Evolutionary conservation across 2,797 vertebrate genomes (phyloP), one percentile per base, ranked within the genome.

Genomic region (Sebastes paucispinis): DNA sequence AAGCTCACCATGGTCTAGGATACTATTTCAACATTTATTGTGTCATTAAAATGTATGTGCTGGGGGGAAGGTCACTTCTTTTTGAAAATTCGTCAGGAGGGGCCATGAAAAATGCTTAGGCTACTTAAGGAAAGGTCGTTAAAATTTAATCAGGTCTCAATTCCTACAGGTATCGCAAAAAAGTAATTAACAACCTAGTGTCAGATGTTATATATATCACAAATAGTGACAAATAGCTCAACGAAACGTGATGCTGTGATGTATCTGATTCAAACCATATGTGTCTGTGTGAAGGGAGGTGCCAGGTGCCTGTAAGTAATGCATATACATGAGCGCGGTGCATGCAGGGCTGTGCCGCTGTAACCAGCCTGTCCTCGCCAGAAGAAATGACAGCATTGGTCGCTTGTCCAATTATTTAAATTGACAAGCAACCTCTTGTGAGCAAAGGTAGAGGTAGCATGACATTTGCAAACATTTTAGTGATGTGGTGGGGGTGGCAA

Each of bases 1-100:
- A 82, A 83, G 66, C 62, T 75, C 63, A 79, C 80, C 12, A 14
- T 77, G 73, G 85, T 78, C 79, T 63, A 58, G 69, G 72, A 84
- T 80, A 87, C 77, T 81, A 86, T 89, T 91, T 91, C 82, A 91
- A 83, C 80, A 85, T 90, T 92, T 89, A 93, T 87, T 88, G 63
- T 70, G 67, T 87, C 82, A 91, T 92, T 92, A 93, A 89, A 87
- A 90, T 91, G 65, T 84, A 89, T 86, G 81, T 83, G 79, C 88
- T 80, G 3, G 13, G 68, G 81, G 89, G 81, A 90, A 91, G 89
- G 89, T 91, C 81, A 85, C 43, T 74, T 34, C 76, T 71, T 88
- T 80, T 86, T 83, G 8, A 79, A 62, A 88, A 50, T 73, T 82
- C 79, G 74, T 78, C 73, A 78, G 73, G 70, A 85, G 79, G 60